Percentiles rank a stretch among this genome's conserved stretches.
Evolutionary conservation across 2,888 invertebrate genomes (phyloP).

Genomic region (Exocentrus adspersus): DNA sequence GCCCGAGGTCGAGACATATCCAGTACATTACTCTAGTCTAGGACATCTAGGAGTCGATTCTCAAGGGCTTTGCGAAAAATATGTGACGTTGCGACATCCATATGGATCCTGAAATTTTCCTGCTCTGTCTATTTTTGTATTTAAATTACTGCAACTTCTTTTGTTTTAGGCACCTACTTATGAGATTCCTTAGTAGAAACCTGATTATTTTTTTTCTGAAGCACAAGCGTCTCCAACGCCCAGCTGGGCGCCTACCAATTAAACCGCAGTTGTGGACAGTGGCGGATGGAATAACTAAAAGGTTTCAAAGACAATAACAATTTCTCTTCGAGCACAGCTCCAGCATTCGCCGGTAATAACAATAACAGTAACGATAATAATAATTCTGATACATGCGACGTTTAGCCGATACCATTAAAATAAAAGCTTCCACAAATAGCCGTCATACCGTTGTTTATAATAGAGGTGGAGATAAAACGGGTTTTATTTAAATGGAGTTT

Average conservation of each 20-base stretch:
- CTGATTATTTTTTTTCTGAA: too few species aligned
- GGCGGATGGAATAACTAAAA: background rate
- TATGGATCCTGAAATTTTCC: background rate
- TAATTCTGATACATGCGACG: conserved; percentile 1
- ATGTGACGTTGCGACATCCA: too few species aligned
- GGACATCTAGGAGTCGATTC: conserved; percentile 13
- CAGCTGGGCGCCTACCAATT: background rate
- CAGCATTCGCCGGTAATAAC: background rate
- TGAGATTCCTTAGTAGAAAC: too few species aligned
- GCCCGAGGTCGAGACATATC: conserved; percentile 21
- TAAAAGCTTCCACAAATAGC: background rate
- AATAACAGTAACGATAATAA: conserved; percentile 11
- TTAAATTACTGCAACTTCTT: too few species aligned
- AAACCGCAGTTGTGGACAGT: background rate
- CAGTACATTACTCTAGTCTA: conserved; percentile 5
- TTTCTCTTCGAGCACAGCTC: background rate
- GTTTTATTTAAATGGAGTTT: background rate
- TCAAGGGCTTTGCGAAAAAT: conserved; percentile 4
- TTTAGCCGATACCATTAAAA: conserved; percentile 13
- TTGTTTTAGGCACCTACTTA: too few species aligned
- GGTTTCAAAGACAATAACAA: conserved; percentile 3
- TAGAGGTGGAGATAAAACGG: background rate
- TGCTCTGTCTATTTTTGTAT: too few species aligned
- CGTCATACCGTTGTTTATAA: background rate
- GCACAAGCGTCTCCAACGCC: background rate